Evolutionary conservation across 30 jellyfish, hydroid and myxozoan species (phyloP).

Genomic region (Aurelia sp.): DNA sequence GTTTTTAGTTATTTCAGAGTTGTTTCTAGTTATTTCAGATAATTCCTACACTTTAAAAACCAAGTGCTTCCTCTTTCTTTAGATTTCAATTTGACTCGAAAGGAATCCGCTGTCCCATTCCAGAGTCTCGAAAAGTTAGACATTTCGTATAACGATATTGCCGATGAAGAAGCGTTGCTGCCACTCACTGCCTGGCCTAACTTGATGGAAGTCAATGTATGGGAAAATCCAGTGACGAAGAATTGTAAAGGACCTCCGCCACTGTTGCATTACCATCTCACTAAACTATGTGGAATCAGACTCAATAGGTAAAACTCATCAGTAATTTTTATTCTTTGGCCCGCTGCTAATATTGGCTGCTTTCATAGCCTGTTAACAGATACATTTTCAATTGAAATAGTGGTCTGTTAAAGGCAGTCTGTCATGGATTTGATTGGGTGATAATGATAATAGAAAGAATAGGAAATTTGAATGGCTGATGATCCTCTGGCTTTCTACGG

Average conservation of each 20-base stretch:
- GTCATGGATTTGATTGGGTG: too few species aligned
- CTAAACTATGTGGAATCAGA: constrained; percentile 69
- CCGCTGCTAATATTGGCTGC: neutral
- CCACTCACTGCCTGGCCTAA: constrained; percentile 80
- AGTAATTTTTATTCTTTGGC: neutral
- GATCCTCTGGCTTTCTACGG: too few species aligned
- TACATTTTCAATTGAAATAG: too few species aligned
- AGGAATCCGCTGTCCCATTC: constrained; percentile 43
- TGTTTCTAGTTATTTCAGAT: too few species aligned
- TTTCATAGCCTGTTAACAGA: too few species aligned
- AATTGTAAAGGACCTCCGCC: constrained; percentile 69
- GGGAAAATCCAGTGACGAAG: constrained; percentile 79
- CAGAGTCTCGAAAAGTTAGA: constrained; percentile 53
- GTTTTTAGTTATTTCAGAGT: too few species aligned
- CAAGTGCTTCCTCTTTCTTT: neutral
- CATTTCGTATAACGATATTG: constrained; percentile 49
- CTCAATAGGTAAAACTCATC: constrained; percentile 49
- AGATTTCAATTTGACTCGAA: constrained; percentile 40
- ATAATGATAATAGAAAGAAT: too few species aligned
- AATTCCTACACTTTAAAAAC: neutral
- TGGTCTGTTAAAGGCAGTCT: too few species aligned
- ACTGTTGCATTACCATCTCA: constrained; percentile 50
- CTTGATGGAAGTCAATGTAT: constrained; percentile 43
- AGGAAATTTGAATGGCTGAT: too few species aligned
- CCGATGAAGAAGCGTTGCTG: constrained; percentile 72